Conservation (phyloP, 2,797 vertebrate genomes). For the Lophotriccus pileatus region DNA sequence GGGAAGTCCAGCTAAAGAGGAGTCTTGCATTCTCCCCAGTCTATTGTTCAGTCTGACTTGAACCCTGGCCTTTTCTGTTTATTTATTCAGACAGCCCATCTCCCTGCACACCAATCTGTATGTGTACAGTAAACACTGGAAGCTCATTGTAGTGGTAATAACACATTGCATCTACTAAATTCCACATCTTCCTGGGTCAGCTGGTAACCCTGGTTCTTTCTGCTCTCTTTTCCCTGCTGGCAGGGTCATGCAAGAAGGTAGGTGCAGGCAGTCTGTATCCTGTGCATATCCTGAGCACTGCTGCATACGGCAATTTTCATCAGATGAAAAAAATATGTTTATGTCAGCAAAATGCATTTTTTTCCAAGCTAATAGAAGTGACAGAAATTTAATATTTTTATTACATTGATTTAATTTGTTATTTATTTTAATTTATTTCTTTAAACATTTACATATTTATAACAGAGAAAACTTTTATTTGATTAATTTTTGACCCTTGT, state of each 20-base stretch:
- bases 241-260: not conserved
- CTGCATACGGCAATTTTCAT: not conserved
- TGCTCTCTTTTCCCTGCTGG: not conserved
- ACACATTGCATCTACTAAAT: not conserved
- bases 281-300: not conserved
- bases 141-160: not conserved
- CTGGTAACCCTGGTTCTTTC: not conserved
- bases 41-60: slow-evolving; percentile 65
- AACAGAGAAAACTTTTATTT: not conserved
- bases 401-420: too few relatives aligned
- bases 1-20: slow-evolving; percentile 67
- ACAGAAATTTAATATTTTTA: not conserved
- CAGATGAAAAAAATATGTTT: not conserved
- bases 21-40: slow-evolving; percentile 41
- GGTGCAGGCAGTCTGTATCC: not conserved
- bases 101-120: slow-evolving; percentile 17
- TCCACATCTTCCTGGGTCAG: not conserved
- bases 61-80: slow-evolving; percentile 54
- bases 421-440: too few relatives aligned
- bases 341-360: not conserved
- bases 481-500: not conserved
- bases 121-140: slow-evolving; percentile 44
- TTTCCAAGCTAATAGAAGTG: not conserved
- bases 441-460: not conserved
- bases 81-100: slow-evolving; percentile 28